phyloP scores from a whole-genome alignment of 2,888 invertebrate genomes.

The Bunonema sp. region DNA sequence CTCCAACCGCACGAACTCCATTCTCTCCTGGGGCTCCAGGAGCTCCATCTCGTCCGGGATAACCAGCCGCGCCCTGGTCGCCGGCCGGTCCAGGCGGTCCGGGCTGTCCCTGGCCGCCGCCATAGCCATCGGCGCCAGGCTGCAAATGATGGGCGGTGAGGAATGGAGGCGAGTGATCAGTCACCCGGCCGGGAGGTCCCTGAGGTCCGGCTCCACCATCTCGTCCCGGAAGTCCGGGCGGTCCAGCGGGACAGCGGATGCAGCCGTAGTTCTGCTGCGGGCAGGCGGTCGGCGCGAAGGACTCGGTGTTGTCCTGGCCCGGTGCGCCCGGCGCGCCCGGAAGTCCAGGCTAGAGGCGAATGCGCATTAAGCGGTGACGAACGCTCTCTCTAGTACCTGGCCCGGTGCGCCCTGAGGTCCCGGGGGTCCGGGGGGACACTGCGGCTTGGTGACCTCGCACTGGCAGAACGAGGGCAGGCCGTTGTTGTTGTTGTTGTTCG shows the following conservation, averaged over 20 bases:
- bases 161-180: too few relatives aligned
- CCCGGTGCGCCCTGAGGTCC: neutral
- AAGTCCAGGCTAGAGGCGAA: neutral
- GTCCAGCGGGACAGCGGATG: neutral
- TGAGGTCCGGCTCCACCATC: too few relatives aligned
- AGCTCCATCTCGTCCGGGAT: neutral
- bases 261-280: neutral
- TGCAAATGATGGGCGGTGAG: too few relatives aligned
- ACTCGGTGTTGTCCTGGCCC: neutral
- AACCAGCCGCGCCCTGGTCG: neutral
- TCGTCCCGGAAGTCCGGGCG: neutral
- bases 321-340: neutral
- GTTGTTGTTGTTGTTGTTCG: too few relatives aligned
- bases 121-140: too few relatives aligned
- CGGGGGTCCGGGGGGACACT: conserved; percentile 1
- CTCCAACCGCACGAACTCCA: too few relatives aligned
- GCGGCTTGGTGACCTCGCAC: neutral
- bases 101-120: neutral
- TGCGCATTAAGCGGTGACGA: neutral
- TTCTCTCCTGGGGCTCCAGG: neutral
- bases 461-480: neutral
- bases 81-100: neutral
- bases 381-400: neutral
- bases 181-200: too few relatives aligned
- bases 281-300: neutral